Evolutionary conservation across 1,140 invertebrate species (phyloP).

Genomic region (Vollenhovia emeryi): DNA sequence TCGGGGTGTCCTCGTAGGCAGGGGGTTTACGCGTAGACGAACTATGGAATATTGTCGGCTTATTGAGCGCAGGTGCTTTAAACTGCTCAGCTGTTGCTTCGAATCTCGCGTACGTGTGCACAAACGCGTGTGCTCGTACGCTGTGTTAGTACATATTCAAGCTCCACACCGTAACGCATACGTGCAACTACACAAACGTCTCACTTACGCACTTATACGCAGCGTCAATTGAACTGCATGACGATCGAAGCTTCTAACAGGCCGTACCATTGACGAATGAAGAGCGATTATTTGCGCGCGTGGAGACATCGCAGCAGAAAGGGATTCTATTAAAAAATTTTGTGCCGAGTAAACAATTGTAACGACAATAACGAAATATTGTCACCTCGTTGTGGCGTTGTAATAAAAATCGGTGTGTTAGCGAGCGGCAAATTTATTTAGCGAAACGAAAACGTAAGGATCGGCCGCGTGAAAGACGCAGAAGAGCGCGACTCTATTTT

Average conservation of each 20-base stretch:
- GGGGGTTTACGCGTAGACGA: constrained; percentile 69
- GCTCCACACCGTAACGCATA: constrained; percentile 45
- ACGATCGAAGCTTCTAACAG: constrained; percentile 63
- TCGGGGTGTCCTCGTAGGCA: constrained; percentile 60
- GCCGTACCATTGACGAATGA: constrained; percentile 55
- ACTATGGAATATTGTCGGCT: constrained; percentile 75
- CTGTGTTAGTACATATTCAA: constrained; percentile 62
- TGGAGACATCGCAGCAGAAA: not conserved
- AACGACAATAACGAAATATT: not conserved
- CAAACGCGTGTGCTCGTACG: constrained; percentile 24
- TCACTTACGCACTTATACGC: constrained; percentile 74
- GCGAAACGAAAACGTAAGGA: not conserved
- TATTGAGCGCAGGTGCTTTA: constrained; percentile 82
- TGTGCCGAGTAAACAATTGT: constrained; percentile 6
- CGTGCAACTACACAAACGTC: constrained; percentile 66
- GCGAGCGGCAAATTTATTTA: not conserved
- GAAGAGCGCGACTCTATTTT: not conserved
- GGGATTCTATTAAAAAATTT: constrained; percentile 37
- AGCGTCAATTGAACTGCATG: constrained; percentile 71
- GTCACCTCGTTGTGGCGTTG: not conserved
- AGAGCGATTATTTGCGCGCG: constrained; percentile 45
- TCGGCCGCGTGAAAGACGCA: not conserved
- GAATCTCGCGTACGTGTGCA: constrained; percentile 68
- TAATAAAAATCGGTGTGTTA: not conserved
- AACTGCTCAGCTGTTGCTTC: constrained; percentile 84